Percentiles rank a stretch among this genome's conserved stretches.
Evolutionary conservation across 2,797 vertebrate genomes (phyloP).

Genomic region (Phrynocephalus vlangalii): DNA sequence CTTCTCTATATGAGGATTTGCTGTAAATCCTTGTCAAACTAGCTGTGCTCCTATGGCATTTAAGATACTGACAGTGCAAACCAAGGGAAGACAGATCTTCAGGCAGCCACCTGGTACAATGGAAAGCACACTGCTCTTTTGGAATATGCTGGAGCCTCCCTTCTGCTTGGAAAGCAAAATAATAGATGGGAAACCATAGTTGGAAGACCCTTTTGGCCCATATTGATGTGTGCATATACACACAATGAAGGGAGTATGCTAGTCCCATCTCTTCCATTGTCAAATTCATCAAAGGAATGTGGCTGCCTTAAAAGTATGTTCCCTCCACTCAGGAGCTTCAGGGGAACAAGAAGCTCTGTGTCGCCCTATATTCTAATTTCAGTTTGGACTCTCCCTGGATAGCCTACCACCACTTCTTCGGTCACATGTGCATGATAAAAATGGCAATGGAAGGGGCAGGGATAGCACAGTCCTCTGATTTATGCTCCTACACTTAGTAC

Average conservation of each 20-base stretch:
- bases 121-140: slow-evolving; percentile 47
- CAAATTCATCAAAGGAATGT: too few species aligned
- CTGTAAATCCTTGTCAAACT: slow-evolving; percentile 34
- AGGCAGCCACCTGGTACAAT: slow-evolving; percentile 14
- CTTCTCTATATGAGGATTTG: slow-evolving; percentile 43
- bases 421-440: too few species aligned
- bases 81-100: slow-evolving; percentile 16
- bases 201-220: not conserved
- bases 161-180: slow-evolving; percentile 44
- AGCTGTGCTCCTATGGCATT: slow-evolving; percentile 48
- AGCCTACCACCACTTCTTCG: too few species aligned
- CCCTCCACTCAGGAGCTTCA: not conserved
- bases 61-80: slow-evolving; percentile 46
- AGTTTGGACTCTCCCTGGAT: too few species aligned
- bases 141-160: slow-evolving; percentile 41
- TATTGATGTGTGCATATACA: too few species aligned
- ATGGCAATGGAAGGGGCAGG: too few species aligned
- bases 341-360: not conserved
- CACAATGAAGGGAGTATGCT: too few species aligned
- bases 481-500: too few species aligned
- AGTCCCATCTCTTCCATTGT: too few species aligned
- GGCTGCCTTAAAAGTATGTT: too few species aligned
- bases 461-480: too few species aligned
- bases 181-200: slow-evolving; percentile 49
- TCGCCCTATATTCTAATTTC: too few species aligned